Evolutionary conservation across 1,140 invertebrate genomes (phyloP).

Genomic region (Bombus confusus): DNA sequence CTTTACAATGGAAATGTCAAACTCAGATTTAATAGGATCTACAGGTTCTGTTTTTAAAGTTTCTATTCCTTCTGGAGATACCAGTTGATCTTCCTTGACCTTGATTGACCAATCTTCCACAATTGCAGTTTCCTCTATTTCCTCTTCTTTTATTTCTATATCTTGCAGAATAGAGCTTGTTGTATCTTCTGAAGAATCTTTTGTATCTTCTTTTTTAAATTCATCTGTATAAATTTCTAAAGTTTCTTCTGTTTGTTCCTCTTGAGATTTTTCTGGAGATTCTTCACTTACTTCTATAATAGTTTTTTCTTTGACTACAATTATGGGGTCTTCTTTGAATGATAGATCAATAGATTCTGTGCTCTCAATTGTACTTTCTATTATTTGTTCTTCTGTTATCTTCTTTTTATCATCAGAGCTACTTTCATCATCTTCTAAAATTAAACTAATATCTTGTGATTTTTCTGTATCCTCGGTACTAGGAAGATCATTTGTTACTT

Average conservation of each 20-base stretch:
- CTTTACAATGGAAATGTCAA: slow-evolving; percentile 35
- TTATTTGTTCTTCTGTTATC: slow-evolving; percentile 49
- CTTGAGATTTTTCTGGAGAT: slow-evolving; percentile 39
- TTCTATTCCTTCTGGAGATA: slow-evolving; percentile 32
- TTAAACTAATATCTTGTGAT: slow-evolving; percentile 72
- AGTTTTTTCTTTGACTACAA: slow-evolving; percentile 48
- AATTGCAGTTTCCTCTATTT: slow-evolving; percentile 43
- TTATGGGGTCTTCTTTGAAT: slow-evolving; percentile 57
- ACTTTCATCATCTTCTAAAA: slow-evolving; percentile 72
- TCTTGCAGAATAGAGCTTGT: slow-evolving; percentile 53
- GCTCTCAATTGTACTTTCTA: slow-evolving; percentile 61
- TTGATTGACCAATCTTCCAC: slow-evolving; percentile 19
- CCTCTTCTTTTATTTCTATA: slow-evolving; percentile 60
- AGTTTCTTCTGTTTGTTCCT: slow-evolving; percentile 51
- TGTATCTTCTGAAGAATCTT: slow-evolving; percentile 60
- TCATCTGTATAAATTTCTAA: slow-evolving; percentile 52
- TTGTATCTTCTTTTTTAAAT: slow-evolving; percentile 60
- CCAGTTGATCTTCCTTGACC: not conserved
- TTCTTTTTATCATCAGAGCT: slow-evolving; percentile 65
- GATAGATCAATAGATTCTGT: slow-evolving; percentile 62
- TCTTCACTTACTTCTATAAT: slow-evolving; percentile 54
- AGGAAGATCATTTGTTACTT: slow-evolving; percentile 64
- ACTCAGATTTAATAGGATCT: slow-evolving; percentile 35
- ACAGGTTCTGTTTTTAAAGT: slow-evolving; percentile 41
- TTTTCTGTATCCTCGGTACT: slow-evolving; percentile 71